These are phyloP conservation scores for Catalaphyllia jardinei DNA, from an alignment of 64 coral and sea anemone species.

Conservation along the genomic window DNA sequence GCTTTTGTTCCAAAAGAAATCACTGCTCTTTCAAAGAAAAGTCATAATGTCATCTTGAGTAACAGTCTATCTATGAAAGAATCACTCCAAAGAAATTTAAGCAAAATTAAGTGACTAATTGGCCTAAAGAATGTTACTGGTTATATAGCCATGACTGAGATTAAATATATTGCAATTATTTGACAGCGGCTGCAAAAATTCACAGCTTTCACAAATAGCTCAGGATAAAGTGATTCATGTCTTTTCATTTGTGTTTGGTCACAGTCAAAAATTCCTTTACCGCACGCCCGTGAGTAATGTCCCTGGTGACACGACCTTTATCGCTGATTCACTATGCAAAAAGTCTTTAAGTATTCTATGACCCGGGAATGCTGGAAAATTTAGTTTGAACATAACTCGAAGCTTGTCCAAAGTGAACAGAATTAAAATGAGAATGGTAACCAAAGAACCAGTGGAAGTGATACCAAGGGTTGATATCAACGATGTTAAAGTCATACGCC, in stretches of 20 bases:
- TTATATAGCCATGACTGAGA: too few relatives aligned
- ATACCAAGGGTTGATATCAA: constrained; percentile 75
- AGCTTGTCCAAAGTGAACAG: constrained; percentile 1
- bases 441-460: neutral
- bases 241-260: too few relatives aligned
- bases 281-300: neutral
- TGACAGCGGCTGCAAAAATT: neutral
- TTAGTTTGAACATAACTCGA: neutral
- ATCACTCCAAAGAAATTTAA: too few relatives aligned
- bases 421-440: constrained; percentile 38
- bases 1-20: too few relatives aligned
- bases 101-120: too few relatives aligned
- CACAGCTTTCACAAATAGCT: neutral
- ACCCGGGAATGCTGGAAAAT: constrained; percentile 45
- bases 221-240: too few relatives aligned
- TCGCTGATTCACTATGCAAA: neutral
- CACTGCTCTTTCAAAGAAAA: too few relatives aligned
- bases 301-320: neutral
- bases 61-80: too few relatives aligned
- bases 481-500: constrained; percentile 65
- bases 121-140: too few relatives aligned
- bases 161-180: too few relatives aligned
- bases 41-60: too few relatives aligned
- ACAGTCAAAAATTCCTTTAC: neutral
- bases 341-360: neutral